These are phyloP conservation scores for Cheilosia grossa DNA, from an alignment of 2,888 invertebrate species.

Conservation along the genomic window DNA sequence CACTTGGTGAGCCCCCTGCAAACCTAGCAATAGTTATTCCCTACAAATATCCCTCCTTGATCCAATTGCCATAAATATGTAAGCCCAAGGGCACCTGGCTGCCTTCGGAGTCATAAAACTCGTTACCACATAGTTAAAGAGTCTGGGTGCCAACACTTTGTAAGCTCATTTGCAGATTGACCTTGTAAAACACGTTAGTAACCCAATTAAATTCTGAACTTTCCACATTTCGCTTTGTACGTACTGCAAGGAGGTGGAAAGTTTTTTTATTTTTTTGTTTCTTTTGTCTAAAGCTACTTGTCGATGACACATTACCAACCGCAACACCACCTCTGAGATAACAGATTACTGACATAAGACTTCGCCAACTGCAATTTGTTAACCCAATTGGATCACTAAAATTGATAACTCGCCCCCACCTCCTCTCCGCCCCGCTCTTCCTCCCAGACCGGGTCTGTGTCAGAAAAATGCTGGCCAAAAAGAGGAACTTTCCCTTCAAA, in stretches of 20 bases:
- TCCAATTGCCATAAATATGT: not conserved
- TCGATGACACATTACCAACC: constrained; percentile 69
- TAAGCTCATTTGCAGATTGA: constrained; percentile 4
- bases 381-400: constrained; percentile 73
- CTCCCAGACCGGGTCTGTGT: not conserved
- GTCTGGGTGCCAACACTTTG: constrained; percentile 20
- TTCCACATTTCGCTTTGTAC: constrained; percentile 20
- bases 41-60: not conserved
- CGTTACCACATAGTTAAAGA: constrained; percentile 12
- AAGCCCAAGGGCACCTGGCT: not conserved
- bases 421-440: not conserved
- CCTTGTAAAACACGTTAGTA: constrained; percentile 33
- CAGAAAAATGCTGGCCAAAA: not conserved
- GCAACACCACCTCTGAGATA: constrained; percentile 68
- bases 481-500: constrained; percentile 24
- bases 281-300: constrained; percentile 54
- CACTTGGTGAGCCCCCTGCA: too few species aligned
- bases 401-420: constrained; percentile 56
- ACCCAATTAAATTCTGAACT: constrained; percentile 45
- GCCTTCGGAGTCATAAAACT: constrained; percentile 5
- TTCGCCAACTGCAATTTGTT: constrained; percentile 73
- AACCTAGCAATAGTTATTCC: too few species aligned
- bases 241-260: not conserved
- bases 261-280: constrained; percentile 25
- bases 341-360: constrained; percentile 57